These are phyloP conservation scores for Myiozetetes cayanensis DNA, from an alignment of 2,113 vertebrate species.

Conservation along the genomic window DNA sequence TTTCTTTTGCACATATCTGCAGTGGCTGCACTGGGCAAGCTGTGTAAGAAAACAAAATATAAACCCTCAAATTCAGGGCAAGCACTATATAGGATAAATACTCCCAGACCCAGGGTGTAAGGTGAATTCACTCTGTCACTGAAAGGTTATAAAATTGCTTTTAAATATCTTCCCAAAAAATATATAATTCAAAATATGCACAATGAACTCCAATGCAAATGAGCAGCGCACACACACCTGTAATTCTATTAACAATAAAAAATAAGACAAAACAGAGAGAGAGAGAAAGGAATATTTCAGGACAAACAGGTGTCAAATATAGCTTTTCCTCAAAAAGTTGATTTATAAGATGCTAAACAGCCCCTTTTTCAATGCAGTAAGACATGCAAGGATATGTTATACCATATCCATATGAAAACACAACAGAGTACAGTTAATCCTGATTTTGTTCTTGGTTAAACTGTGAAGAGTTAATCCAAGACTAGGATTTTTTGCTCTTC, in stretches of 20 bases:
- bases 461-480: not conserved
- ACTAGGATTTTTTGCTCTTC: not conserved
- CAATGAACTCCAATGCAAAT: not conserved
- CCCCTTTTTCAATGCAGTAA: not conserved
- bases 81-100: not conserved
- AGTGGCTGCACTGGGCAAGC: not conserved
- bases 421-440: not conserved
- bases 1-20: not conserved
- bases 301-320: not conserved
- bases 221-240: not conserved
- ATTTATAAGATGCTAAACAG: not conserved
- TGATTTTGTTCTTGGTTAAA: not conserved
- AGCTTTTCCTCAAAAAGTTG: not conserved
- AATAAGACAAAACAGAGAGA: not conserved
- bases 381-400: not conserved
- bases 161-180: not conserved
- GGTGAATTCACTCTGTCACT: not conserved
- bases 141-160: not conserved
- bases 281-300: not conserved
- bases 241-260: not conserved
- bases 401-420: not conserved
- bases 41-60: not conserved
- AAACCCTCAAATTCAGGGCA: slow-evolving; percentile 6
- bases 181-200: not conserved
- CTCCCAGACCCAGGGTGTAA: not conserved